Evolutionary conservation across 2,113 vertebrate genomes (phyloP).

Genomic region (Cryptomyrus ogoouensis): DNA sequence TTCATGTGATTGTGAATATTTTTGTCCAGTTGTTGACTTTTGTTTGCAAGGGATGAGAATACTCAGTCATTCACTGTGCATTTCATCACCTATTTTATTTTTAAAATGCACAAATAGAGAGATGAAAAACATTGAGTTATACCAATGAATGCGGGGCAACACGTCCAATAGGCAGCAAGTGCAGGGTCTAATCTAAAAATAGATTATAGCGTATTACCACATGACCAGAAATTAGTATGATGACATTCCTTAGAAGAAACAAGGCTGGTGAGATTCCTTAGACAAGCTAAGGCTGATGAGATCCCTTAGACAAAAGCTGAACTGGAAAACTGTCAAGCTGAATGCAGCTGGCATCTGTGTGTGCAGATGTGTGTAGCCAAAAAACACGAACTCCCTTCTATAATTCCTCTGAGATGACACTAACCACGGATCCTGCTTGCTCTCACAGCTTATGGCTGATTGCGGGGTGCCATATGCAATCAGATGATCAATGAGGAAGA

Average conservation of each 20-base stretch:
- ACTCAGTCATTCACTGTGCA: background rate
- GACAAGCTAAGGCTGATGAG: background rate
- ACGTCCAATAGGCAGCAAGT: background rate
- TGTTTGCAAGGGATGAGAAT: background rate
- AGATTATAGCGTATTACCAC: background rate
- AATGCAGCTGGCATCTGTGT: conserved; percentile 19
- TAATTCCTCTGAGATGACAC: conserved; percentile 21
- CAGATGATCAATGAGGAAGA: conserved; percentile 38
- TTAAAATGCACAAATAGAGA: background rate
- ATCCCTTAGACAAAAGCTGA: background rate
- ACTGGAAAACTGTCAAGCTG: background rate
- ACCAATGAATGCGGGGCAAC: background rate
- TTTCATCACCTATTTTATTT: background rate
- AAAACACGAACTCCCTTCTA: background rate
- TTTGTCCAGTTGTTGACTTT: background rate
- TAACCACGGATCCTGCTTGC: background rate
- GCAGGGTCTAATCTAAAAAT: background rate
- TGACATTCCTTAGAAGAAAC: background rate
- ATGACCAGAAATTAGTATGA: background rate
- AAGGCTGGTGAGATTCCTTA: background rate
- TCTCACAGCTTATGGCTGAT: conserved; percentile 14
- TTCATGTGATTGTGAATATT: background rate
- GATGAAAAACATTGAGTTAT: background rate
- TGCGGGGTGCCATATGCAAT: conserved; percentile 23
- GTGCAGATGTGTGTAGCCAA: background rate